phyloP scores from a whole-genome alignment of 2,797 vertebrate genomes.

The Zonotrichia albicollis region DNA sequence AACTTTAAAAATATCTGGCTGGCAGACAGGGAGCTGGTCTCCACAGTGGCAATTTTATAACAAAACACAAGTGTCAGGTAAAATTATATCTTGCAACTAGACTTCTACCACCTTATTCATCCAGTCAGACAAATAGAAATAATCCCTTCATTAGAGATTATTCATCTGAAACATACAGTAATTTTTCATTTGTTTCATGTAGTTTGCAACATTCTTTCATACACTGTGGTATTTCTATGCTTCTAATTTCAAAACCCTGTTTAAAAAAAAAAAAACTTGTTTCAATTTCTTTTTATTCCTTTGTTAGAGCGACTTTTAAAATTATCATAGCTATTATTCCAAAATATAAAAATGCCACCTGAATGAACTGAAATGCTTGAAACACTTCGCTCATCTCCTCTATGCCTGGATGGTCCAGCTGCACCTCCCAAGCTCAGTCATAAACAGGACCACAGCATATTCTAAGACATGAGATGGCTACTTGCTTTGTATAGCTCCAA shows the following conservation, averaged over 20 bases:
- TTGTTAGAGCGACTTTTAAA: not conserved
- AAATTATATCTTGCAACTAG: constrained; percentile 38
- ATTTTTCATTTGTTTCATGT: not conserved
- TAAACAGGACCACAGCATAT: not conserved
- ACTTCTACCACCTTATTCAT: constrained; percentile 15
- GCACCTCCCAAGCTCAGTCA: not conserved
- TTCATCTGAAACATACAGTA: not conserved
- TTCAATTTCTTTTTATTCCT: not conserved
- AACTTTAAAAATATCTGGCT: constrained; percentile 56
- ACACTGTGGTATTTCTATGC: not conserved
- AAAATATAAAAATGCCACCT: not conserved
- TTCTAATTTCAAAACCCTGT: not conserved
- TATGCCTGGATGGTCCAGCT: not conserved
- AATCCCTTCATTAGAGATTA: not conserved
- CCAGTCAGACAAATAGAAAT: constrained; percentile 5
- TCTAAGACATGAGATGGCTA: not conserved
- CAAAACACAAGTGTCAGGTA: constrained; percentile 51
- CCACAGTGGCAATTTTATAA: constrained; percentile 31
- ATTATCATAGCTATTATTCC: not conserved
- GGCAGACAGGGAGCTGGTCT: constrained; percentile 39
- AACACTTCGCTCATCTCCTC: not conserved
- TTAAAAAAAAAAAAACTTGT: not conserved
- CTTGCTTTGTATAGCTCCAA: not conserved
- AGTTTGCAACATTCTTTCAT: not conserved
- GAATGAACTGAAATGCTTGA: not conserved